Evolutionary conservation across 2,797 vertebrate genomes (phyloP).

Genomic region (Pogoniulus pusillus): DNA sequence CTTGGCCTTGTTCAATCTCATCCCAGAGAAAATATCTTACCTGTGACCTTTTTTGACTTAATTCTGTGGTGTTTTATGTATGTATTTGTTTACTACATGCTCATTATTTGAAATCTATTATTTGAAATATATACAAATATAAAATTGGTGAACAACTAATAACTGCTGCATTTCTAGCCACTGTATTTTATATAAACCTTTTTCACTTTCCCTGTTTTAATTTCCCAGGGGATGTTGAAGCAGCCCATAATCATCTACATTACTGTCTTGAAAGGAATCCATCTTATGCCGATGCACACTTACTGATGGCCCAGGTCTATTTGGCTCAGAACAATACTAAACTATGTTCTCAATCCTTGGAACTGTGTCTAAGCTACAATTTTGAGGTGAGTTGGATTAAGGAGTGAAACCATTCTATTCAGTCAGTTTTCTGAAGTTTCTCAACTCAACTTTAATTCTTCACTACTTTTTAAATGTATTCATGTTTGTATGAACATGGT

Average conservation of each 20-base stretch:
- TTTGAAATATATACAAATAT: not conserved
- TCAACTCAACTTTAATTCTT: not conserved
- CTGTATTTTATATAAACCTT: not conserved
- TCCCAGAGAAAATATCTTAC: not conserved
- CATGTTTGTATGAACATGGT: not conserved
- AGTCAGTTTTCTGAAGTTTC: not conserved
- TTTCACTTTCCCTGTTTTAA: not conserved
- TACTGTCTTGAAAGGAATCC: slow-evolving; percentile 89
- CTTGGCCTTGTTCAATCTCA: too few species aligned
- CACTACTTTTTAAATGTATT: not conserved
- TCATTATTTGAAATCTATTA: not conserved
- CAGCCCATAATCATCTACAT: slow-evolving; percentile 85
- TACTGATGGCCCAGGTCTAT: slow-evolving; percentile 96
- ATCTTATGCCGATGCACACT: slow-evolving; percentile 89
- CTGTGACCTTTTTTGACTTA: not conserved
- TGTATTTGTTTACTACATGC: not conserved
- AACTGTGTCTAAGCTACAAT: slow-evolving; percentile 94
- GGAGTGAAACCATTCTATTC: not conserved
- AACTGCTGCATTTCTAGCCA: not conserved
- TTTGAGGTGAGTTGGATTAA: slow-evolving; percentile 86
- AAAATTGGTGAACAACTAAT: not conserved
- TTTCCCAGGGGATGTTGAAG: slow-evolving; percentile 85
- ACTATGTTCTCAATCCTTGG: slow-evolving; percentile 90
- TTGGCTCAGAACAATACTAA: slow-evolving; percentile 87
- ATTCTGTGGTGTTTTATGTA: not conserved